Base-by-base conservation (phyloP, 2,113 vertebrate species). In the Gallinago paraguaiae region DNA sequence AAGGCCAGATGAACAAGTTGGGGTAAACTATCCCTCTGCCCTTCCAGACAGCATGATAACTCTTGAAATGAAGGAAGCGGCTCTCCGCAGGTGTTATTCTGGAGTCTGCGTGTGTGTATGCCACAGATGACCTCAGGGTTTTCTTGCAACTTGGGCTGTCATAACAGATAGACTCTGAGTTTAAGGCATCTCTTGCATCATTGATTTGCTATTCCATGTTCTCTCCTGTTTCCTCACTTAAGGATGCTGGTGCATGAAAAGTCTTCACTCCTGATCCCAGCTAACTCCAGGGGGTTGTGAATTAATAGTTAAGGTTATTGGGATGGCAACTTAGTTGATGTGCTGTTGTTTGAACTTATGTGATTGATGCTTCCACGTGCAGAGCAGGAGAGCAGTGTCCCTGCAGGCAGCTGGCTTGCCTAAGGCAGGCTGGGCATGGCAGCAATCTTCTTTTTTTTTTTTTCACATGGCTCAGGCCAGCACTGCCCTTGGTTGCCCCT, bases 301-400 rank as follows among this genome's bases (percentile, higher is more conserved):
- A 57, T 86, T 28, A 51, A 72, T 19, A 39, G 30, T 4, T 45
- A 7, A 74, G 45, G 50, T 41, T 89, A 6, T 59, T 63, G 54
- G 45, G n/a, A 37, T 12, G 12, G 19, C 76, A 53, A 1, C 17
- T 69, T 13, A 13, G 35, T 31, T 27, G 35, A 13, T 78, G 33
- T 67, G 41, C 31, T 65, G 72, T 25, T 83, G 41, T 74, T 88
- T 70, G 93, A 69, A 33, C 20, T 18, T 20, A 11, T 23, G 61
- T 15, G 67, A 8, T 37, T 20, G 63, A 22, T 64, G 43, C 31
- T 86, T 41, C 17, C 63, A 5, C 0, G 1, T 3, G 48, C 3
- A 16, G 59, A 71, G 61, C 64, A 70, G 60, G 30, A 59, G 39
- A 68, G 61, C 46, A 22, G 43, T 0, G 13, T 77, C 60, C 61